Percentiles rank a stretch among this genome's conserved stretches.
phyloP scores from a whole-genome alignment of 1,140 invertebrate species.

The Drosophila pachea region DNA sequence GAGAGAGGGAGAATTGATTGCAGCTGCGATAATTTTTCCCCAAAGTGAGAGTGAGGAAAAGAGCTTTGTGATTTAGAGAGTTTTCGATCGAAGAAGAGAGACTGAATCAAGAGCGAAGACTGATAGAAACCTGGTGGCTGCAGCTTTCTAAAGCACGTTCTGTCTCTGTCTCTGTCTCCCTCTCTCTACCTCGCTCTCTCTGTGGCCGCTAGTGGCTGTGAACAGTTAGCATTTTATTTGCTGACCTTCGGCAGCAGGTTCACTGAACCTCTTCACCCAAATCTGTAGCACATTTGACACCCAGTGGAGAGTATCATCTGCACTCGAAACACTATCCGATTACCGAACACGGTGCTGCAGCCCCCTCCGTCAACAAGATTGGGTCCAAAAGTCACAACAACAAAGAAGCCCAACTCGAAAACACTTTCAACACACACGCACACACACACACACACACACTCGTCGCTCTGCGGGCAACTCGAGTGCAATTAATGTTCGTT shows the following conservation, averaged over 20 bases:
- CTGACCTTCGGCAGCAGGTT: constrained; percentile 37
- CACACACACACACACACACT: too few species aligned
- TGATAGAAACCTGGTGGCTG: too few species aligned
- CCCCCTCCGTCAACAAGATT: constrained; percentile 15
- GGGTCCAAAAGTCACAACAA: background rate
- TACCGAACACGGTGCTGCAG: constrained; percentile 49
- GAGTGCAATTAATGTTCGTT: constrained; percentile 28
- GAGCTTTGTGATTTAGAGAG: background rate
- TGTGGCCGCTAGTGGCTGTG: too few species aligned
- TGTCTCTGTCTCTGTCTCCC: too few species aligned
- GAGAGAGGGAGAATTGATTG: too few species aligned
- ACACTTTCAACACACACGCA: constrained; percentile 42
- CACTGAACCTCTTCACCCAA: constrained; percentile 54
- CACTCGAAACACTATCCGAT: constrained; percentile 46
- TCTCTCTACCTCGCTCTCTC: too few species aligned
- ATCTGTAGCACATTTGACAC: constrained; percentile 59
- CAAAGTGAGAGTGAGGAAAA: background rate
- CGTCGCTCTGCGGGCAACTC: constrained; percentile 18
- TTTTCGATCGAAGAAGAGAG: too few species aligned
- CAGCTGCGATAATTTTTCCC: background rate
- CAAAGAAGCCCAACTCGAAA: constrained; percentile 5
- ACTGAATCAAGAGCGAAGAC: too few species aligned
- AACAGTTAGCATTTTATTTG: constrained; percentile 10
- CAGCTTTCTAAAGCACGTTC: background rate
- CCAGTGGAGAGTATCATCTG: constrained; percentile 18